Evolutionary conservation across 2,888 invertebrate species (phyloP), one percentile per base, ranked within the genome.

Genomic region (Aromia moschata): DNA sequence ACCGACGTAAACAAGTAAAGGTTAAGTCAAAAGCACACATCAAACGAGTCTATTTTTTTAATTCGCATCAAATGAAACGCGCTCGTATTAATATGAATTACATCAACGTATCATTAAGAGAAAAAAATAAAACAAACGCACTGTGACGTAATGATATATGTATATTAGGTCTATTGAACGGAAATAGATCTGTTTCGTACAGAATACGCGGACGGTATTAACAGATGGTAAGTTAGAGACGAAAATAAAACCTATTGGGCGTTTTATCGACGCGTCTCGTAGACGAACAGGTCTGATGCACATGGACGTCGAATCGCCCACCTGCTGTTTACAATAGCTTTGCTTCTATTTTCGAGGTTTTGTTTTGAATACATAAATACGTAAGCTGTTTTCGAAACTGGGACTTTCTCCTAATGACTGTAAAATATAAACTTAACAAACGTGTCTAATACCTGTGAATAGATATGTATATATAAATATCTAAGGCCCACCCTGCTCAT

Each of bases 51-150:
- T 25, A 25, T 25, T 25, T n/a, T n/a, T 25, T 25, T 25, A 25
- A 25, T 25, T 25, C 4, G 7, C 4, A 25, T 25, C 25, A 25
- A 25, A n/a, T n/a, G n/a, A n/a, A 25, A 25, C 25, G 25, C 7
- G 7, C 7, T 33, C 2, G 33, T 33, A 33, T 33, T 7, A 7
- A 11, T 33, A 33, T 11, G 10, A 11, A 33, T 33, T 33, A 33
- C 33, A 33, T 33, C 33, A 33, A 33, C 11, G 33, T 33, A n/a
- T 25, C 4, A 7, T 11, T 33, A 33, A 33, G 9, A 7, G 7
- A 33, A 33, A 43, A 43, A 11, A 12, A 38, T 12, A 38, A 49
- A 49, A 38, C 15, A 40, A 38, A 49, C n/a, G 20, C 38, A 10
- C 43, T 7, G 43, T 14, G 11, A 43, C 43, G 43, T 43, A n/a